A percentile compares a stretch with the other conserved stretches of the same genome.
Evolutionary conservation across 1,140 invertebrate genomes (phyloP).

Genomic region (Lepidurus packardi): DNA sequence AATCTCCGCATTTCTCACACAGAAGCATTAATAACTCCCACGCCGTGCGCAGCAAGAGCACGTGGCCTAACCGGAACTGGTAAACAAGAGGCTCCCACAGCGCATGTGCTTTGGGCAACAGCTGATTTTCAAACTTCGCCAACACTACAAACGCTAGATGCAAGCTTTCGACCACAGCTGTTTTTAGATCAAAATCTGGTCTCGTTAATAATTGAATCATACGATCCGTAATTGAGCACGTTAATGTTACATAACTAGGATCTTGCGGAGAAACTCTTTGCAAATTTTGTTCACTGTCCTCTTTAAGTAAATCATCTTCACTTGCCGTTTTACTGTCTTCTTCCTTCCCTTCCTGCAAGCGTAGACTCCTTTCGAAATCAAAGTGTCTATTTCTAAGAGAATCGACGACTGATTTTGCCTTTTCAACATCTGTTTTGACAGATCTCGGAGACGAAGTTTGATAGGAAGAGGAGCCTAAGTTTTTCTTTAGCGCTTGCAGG

Average conservation of each 20-base stretch:
- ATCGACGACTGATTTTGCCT: not conserved
- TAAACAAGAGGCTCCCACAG: not conserved
- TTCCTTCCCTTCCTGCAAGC: not conserved
- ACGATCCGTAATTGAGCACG: not conserved
- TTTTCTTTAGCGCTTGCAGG: not conserved
- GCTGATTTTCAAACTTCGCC: not conserved
- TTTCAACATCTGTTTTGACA: not conserved
- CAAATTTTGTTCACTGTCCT: not conserved
- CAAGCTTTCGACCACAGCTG: not conserved
- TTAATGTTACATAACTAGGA: not conserved
- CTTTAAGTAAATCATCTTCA: too few species aligned
- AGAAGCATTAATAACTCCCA: not conserved
- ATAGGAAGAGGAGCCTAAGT: not conserved
- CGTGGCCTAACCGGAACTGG: slow-evolving; percentile 15
- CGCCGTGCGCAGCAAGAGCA: not conserved
- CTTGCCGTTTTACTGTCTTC: not conserved
- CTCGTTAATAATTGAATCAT: not conserved
- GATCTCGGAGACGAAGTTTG: not conserved
- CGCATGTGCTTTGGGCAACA: slow-evolving; percentile 9
- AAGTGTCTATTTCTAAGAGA: not conserved
- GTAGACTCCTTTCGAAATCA: not conserved
- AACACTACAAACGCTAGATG: not conserved
- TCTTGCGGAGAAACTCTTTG: not conserved
- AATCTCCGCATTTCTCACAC: slow-evolving; percentile 3
- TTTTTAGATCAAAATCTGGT: not conserved